Evolutionary conservation across 2,113 vertebrate species (phyloP).

Genomic region (Lanius collurio): DNA sequence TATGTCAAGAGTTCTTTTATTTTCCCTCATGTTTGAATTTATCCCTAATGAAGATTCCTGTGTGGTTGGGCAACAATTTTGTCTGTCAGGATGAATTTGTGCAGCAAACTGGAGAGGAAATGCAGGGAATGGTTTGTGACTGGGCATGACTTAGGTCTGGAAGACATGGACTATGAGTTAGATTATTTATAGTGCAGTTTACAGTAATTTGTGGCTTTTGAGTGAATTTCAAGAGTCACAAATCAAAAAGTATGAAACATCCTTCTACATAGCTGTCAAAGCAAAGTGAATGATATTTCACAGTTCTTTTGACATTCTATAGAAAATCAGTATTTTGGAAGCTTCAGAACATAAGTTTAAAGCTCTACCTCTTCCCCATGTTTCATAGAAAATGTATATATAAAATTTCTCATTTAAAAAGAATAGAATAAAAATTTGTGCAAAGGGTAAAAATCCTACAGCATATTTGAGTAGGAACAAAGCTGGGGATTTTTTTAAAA

Average conservation of each 20-base stretch:
- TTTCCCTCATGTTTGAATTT: background rate
- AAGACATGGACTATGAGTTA: background rate
- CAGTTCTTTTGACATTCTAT: background rate
- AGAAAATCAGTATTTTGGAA: background rate
- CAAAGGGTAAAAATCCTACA: background rate
- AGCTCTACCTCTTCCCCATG: background rate
- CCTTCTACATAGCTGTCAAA: background rate
- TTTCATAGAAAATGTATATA: background rate
- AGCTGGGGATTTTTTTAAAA: fast-evolving
- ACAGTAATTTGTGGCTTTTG: background rate
- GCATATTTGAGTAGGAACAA: background rate
- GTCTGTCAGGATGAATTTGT: background rate
- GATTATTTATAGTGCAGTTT: background rate
- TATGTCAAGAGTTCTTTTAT: background rate
- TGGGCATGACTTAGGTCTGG: background rate
- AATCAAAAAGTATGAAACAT: background rate
- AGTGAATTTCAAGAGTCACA: background rate
- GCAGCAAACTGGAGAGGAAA: background rate
- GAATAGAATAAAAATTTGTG: background rate
- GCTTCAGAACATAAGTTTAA: background rate
- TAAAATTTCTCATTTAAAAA: background rate
- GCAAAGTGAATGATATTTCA: background rate
- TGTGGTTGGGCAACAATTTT: background rate
- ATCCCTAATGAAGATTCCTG: background rate
- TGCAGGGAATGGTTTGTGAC: background rate